phyloP scores from a whole-genome alignment of 2,797 vertebrate genomes.

The Schizothorax lantsangensis region DNA sequence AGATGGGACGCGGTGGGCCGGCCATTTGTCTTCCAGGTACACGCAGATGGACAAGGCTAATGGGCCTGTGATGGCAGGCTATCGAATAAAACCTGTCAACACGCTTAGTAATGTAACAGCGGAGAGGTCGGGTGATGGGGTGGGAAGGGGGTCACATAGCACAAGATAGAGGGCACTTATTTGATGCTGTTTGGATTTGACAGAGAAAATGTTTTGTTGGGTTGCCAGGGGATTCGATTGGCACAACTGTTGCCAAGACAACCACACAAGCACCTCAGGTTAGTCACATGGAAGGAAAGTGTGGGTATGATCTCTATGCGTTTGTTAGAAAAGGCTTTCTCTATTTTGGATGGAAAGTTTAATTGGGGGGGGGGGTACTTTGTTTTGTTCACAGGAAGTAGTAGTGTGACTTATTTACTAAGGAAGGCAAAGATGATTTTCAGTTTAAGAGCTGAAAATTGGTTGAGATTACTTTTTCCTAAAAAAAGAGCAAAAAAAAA shows the following conservation, averaged over 20 bases:
- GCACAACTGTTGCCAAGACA: slow-evolving; percentile 24
- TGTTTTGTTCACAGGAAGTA: neutral
- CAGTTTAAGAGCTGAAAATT: neutral
- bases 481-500: neutral
- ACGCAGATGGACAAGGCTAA: slow-evolving; percentile 42
- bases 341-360: neutral
- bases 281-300: neutral
- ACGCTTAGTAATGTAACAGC: slow-evolving; percentile 2
- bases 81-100: slow-evolving; percentile 39
- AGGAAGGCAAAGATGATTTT: neutral
- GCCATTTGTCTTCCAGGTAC: slow-evolving; percentile 32
- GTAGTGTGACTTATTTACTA: neutral
- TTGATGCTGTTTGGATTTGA: slow-evolving; percentile 34
- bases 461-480: neutral
- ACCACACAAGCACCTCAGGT: neutral
- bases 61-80: slow-evolving; percentile 37
- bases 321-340: neutral
- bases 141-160: slow-evolving; percentile 12
- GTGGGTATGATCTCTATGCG: neutral
- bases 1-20: neutral
- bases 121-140: neutral
- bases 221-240: neutral
- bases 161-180: slow-evolving; percentile 1
- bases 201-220: slow-evolving; percentile 7
- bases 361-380: neutral